Evolutionary conservation across 2,888 invertebrate species (phyloP).

Genomic region (Amphiduros pacificus): DNA sequence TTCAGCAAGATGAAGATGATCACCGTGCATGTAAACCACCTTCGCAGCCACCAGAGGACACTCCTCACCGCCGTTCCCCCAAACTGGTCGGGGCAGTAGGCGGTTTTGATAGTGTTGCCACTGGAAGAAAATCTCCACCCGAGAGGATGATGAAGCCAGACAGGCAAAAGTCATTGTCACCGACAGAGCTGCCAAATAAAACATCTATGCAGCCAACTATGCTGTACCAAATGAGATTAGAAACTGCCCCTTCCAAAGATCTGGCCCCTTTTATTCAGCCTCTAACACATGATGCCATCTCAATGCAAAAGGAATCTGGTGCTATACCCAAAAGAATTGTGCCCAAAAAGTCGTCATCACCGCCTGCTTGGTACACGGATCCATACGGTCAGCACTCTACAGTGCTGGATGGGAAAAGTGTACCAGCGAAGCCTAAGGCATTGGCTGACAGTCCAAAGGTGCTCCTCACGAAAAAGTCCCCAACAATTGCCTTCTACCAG

Average conservation of each 20-base stretch:
- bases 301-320: slow-evolving; percentile 14
- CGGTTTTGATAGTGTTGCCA: not conserved
- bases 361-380: slow-evolving; percentile 4
- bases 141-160: no score
- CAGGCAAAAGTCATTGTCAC: not conserved
- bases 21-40: not conserved
- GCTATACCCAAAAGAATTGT: slow-evolving; percentile 19
- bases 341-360: slow-evolving; percentile 14
- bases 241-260: not conserved
- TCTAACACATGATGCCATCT: no score
- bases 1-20: not conserved
- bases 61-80: no score
- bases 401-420: not conserved
- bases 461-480: slow-evolving; percentile 23
- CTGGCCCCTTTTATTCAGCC: no score
- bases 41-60: not conserved
- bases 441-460: slow-evolving; percentile 26
- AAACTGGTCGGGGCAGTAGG: no score
- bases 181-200: not conserved
- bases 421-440: not conserved
- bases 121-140: not conserved
- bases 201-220: not conserved
- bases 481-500: slow-evolving; percentile 10
- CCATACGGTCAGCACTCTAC: not conserved
- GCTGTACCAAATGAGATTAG: not conserved